Evolutionary conservation across 2,888 invertebrate species (phyloP).

Genomic region (Neoitamus cyanurus): DNA sequence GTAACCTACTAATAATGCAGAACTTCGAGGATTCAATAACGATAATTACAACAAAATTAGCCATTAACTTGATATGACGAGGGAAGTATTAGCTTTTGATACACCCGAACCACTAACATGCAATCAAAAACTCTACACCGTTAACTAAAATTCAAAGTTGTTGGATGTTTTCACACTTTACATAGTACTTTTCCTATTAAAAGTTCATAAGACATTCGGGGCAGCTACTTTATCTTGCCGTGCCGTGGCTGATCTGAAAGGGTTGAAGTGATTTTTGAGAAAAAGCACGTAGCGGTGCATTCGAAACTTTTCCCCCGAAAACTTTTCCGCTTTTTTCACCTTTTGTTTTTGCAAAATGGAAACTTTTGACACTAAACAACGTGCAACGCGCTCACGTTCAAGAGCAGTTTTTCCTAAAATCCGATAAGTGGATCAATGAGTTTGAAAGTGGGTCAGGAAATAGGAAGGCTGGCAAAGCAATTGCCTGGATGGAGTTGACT

Average conservation of each 20-base stretch:
- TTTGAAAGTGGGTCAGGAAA: slow-evolving; percentile 4
- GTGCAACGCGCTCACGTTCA: background rate
- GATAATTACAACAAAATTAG: background rate
- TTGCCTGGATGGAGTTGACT: background rate
- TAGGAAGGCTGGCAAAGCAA: background rate
- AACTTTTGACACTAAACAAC: slow-evolving; percentile 24
- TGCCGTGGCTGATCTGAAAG: background rate
- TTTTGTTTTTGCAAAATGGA: background rate
- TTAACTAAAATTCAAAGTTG: background rate
- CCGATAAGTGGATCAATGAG: slow-evolving; percentile 20
- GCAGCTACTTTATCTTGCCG: background rate
- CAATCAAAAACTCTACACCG: background rate
- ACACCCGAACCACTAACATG: background rate
- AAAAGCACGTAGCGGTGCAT: slow-evolving; percentile 8
- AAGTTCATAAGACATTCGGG: slow-evolving; percentile 1
- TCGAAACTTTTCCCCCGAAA: background rate
- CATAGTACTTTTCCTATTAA: slow-evolving; percentile 13
- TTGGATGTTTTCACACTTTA: slow-evolving; percentile 17
- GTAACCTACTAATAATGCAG: background rate
- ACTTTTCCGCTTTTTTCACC: background rate
- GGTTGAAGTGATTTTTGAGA: slow-evolving; percentile 17
- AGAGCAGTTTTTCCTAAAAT: background rate
- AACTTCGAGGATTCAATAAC: background rate
- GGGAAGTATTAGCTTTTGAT: background rate
- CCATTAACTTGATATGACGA: background rate